These are phyloP conservation scores for Brachypterus glaber DNA, from an alignment of 2,888 invertebrate genomes.

Conservation along the genomic window DNA sequence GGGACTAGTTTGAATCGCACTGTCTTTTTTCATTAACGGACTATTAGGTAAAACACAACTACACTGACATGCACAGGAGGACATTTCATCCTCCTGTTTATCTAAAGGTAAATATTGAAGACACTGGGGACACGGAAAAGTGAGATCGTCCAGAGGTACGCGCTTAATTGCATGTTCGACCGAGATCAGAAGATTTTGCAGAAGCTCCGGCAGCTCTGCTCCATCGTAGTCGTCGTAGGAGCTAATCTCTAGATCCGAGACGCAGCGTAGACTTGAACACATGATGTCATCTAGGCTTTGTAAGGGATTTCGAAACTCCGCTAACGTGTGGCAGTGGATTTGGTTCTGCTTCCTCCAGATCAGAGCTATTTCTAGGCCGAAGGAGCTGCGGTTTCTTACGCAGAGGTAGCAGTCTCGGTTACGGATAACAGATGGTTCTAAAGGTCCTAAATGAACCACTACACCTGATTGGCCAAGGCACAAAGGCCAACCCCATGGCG, in stretches of 20 bases:
- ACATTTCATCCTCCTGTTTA: constrained; percentile 31
- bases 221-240: constrained; percentile 36
- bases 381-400: constrained; percentile 38
- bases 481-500: constrained; percentile 58
- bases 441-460: constrained; percentile 53
- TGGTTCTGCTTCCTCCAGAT: constrained; percentile 33
- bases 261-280: constrained; percentile 34
- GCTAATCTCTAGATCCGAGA: constrained; percentile 34
- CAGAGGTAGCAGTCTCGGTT: constrained; percentile 58
- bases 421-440: constrained; percentile 51
- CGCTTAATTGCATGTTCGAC: constrained; percentile 61
- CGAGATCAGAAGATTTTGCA: constrained; percentile 56
- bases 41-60: constrained; percentile 32
- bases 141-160: constrained; percentile 52
- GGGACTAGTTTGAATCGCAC: constrained; percentile 44
- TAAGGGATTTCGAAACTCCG: constrained; percentile 32
- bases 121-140: constrained; percentile 50
- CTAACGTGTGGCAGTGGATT: constrained; percentile 33
- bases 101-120: constrained; percentile 39
- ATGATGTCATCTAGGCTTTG: constrained; percentile 34
- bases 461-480: constrained; percentile 52
- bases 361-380: constrained; percentile 33
- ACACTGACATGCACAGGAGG: constrained; percentile 37
- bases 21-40: constrained; percentile 37
- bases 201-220: constrained; percentile 51